Conservation (phyloP, 2,113 vertebrate species). For the Diadophis punctatus region DNA sequence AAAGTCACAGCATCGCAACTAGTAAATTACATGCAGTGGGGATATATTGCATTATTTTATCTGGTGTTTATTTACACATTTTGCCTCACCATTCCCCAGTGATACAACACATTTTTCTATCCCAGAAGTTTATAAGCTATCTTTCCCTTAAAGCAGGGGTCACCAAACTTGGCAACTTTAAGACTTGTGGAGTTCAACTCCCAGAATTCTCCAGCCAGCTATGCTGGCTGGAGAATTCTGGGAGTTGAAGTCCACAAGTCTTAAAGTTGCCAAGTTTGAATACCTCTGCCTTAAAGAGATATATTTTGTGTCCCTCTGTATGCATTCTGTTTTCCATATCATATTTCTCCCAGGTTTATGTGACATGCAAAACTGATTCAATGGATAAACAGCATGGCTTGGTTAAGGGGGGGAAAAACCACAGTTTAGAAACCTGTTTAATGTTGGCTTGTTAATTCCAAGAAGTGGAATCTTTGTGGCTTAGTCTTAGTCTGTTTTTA, state of each 20-base stretch:
- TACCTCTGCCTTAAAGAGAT: background rate
- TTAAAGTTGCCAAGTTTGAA: too few relatives aligned
- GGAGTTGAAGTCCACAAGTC: too few relatives aligned
- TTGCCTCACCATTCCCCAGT: background rate
- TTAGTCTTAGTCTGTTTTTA: background rate
- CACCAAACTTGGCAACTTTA: too few relatives aligned
- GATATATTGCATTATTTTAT: too few relatives aligned
- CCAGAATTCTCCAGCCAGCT: too few relatives aligned
- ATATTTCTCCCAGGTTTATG: background rate
- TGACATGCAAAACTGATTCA: background rate
- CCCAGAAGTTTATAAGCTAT: background rate
- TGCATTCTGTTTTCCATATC: background rate
- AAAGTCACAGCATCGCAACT: background rate
- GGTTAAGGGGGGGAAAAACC: background rate
- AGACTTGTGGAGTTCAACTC: too few relatives aligned
- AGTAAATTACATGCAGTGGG: background rate
- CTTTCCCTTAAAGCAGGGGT: too few relatives aligned
- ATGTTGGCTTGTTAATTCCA: background rate
- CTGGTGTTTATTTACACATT: background rate
- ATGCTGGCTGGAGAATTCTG: too few relatives aligned
- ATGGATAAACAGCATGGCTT: background rate
- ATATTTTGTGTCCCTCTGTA: background rate
- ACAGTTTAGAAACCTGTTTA: background rate
- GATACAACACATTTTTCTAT: background rate
- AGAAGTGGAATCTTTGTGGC: background rate